Conservation (phyloP, 2,113 vertebrate species). For the Eublepharis macularius region DNA sequence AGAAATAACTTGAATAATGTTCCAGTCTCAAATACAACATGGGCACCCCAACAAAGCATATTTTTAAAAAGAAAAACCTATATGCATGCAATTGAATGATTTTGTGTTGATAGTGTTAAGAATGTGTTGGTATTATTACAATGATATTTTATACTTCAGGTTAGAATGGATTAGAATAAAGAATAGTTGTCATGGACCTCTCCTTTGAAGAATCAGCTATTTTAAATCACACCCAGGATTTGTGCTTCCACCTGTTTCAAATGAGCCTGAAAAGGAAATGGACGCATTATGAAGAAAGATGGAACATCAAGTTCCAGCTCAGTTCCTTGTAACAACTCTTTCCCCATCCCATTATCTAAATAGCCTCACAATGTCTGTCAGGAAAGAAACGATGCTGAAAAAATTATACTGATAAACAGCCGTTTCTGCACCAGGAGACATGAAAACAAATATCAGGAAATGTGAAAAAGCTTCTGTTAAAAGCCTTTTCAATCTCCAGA, state of each 20-base stretch:
- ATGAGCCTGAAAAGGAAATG: slow-evolving; percentile 15
- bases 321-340: slow-evolving; percentile 19
- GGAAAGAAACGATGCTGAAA: slow-evolving; percentile 42
- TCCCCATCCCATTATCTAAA: slow-evolving; percentile 43
- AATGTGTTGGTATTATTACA: slow-evolving; percentile 6
- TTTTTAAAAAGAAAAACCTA: neutral
- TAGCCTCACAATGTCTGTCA: slow-evolving; percentile 26
- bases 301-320: slow-evolving; percentile 15
- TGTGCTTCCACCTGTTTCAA: slow-evolving; percentile 31
- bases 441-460: slow-evolving; percentile 56
- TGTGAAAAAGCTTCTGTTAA: slow-evolving; percentile 57
- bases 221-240: slow-evolving; percentile 5
- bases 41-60: too few species aligned
- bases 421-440: slow-evolving; percentile 20
- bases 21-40: too few species aligned
- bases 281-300: slow-evolving; percentile 23
- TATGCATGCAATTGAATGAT: slow-evolving; percentile 4
- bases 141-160: neutral
- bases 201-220: neutral
- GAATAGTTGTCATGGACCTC: neutral
- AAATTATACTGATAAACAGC: slow-evolving; percentile 36
- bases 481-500: slow-evolving; percentile 59
- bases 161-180: slow-evolving; percentile 23
- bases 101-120: neutral
- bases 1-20: too few species aligned